Evolutionary conservation across 2,113 vertebrate genomes (phyloP), one percentile per base, ranked within the genome.

Genomic region (Gnathonemus longibarbis): DNA sequence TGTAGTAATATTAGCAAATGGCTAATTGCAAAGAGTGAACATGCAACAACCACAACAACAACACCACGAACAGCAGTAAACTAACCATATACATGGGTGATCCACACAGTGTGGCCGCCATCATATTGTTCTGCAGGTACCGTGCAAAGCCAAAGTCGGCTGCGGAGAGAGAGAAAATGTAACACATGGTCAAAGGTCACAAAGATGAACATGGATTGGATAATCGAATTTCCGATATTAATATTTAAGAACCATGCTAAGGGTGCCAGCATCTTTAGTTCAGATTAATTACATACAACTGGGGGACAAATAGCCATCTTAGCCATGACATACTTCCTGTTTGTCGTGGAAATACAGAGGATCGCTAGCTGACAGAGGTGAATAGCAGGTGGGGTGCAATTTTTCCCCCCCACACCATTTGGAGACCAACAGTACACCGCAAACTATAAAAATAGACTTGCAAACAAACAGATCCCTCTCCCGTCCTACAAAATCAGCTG

Each of bases 81-180:
- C 96, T 95, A 94, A 98, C 98, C 98, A 99, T 99, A 92, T 99
- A 99, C 98, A 99, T 98, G 13, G 98, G 98, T 80, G 98, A 99
- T 46, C 98, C 98, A 74, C 98, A 99, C 77, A 99, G 92, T 0
- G 98, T 99, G 83, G 97, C 98, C 1, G 98, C 98, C 98, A 99
- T 98, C 87, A 97, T 98, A 91, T 99, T 98, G 91, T 94, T 98
- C 94, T 99, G 98, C 88, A 99, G 97, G 35, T 99, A 97, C 0
- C 98, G 96, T 0, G 98, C 98, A 93, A 99, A 99, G 3, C 98
- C 98, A 91, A 99, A 99, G 90, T 99, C 98, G 89, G 98, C 98
- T 99, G 92, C 7, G 90, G 15, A 88, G 15, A 62, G 53, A 91
- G 48, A 89, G 46, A 90, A 42, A 39, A 8, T 87, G 7, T 35